Base-by-base conservation (phyloP, 1,140 invertebrate genomes). In the Limonius californicus region DNA sequence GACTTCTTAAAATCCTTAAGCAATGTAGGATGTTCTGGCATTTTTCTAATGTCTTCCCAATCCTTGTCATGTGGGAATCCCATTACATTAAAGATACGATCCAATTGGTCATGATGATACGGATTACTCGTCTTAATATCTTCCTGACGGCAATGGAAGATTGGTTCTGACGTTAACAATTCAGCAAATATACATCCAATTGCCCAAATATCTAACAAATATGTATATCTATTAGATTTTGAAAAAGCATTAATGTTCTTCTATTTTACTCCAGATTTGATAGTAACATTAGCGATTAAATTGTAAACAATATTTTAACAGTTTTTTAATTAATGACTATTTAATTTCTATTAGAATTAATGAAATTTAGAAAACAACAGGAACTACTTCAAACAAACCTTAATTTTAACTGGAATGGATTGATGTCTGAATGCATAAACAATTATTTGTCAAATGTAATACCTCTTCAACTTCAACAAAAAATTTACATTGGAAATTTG, bases 141-240 rank as follows among this genome's bases (percentile, higher is more conserved):
- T 81, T 99, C 98, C 83, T 99, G 97, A 43, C 96, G 87, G 82
- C 98, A 99, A 76, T 99, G 97, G 77, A 99, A 99, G 76, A 99
- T 99, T 16, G 98, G 98, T 80, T 99, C 98, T 0, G 95, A 98
- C 7, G 95, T 97, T 59, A 98, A 79, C 9, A 98, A 77, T 77
- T 98, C 95, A 11, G 95, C 95, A 85, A 99, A 99, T 77, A 99
- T 99, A 79, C 98, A 99, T 9, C 98, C 98, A 78, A 99, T 99
- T 0, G 98, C 98, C 98, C 98, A 99, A 68, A 99, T 99, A 83
- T 99, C 97, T 92, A 82, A 19, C 18, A 50, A 50, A 21, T 2
- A 12, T 6, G n/a, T 14, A n/a, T n/a, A n/a, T n/a, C n/a, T n/a
- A n/a, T n/a, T n/a, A n/a, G n/a, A n/a, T n/a, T n/a, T n/a, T n/a